Percentiles rank a stretch among this genome's conserved stretches.
Conservation (phyloP, 2,797 vertebrate species). For the Phataginus tetradactyla region DNA sequence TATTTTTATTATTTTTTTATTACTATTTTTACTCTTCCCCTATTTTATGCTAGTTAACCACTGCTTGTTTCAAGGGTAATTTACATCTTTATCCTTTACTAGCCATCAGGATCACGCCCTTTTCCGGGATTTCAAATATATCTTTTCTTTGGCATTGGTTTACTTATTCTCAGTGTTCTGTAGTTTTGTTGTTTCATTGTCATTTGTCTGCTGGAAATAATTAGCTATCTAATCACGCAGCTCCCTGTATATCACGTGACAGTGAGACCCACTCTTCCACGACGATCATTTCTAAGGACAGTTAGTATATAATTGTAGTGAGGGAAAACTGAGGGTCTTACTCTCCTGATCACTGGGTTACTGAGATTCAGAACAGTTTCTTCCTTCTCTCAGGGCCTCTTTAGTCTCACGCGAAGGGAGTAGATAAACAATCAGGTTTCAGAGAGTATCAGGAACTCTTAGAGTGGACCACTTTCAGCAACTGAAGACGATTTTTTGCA, state of each 20-base stretch:
- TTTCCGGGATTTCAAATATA: not conserved
- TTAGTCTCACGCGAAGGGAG: not conserved
- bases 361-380: not conserved
- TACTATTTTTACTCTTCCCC: conserved; percentile 12
- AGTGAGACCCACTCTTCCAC: not conserved
- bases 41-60: conserved; percentile 71
- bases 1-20: not conserved
- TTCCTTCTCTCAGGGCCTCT: not conserved
- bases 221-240: not conserved
- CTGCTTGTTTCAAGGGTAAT: conserved; percentile 56
- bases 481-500: conserved; percentile 43
- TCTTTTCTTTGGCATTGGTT: not conserved
- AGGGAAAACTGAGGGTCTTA: not conserved
- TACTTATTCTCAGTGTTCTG: not conserved
- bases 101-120: not conserved
- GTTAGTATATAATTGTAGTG: not conserved
- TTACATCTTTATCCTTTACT: conserved; percentile 22
- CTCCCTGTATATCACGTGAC: not conserved
- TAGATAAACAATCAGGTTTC: not conserved
- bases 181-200: not conserved
- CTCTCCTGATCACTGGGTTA: not conserved
- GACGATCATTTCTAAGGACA: not conserved
- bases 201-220: not conserved
- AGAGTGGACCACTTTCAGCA: not conserved
- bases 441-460: not conserved